A percentile compares a stretch with the other conserved stretches of the same genome.
These are phyloP conservation scores for Nomada hirtipes DNA, from an alignment of 2,888 invertebrate genomes.

Conservation along the genomic window DNA sequence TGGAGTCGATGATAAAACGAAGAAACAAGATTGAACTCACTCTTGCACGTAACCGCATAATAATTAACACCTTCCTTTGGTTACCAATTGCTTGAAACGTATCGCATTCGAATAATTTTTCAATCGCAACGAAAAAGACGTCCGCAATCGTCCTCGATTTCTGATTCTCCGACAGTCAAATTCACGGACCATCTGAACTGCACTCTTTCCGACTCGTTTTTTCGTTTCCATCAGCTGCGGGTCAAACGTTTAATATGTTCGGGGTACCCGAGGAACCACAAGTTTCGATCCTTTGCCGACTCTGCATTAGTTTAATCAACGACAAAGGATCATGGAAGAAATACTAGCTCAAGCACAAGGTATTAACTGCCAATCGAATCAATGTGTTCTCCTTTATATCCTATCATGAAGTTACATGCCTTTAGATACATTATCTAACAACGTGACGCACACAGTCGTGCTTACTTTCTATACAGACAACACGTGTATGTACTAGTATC, in stretches of 20 bases:
- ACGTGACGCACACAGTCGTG: conserved; percentile 11
- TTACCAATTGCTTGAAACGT: conserved; percentile 7
- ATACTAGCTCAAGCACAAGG: conserved; percentile 72
- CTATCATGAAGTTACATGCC: conserved; percentile 25
- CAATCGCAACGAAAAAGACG: background rate
- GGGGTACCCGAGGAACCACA: background rate
- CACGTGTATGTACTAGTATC: too few species aligned
- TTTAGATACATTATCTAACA: conserved; percentile 9
- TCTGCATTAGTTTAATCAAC: conserved; percentile 23
- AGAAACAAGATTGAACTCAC: conserved; percentile 85
- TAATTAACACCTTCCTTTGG: conserved; percentile 4
- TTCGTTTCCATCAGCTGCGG: background rate
- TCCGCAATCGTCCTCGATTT: background rate
- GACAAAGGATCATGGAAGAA: conserved; percentile 11
- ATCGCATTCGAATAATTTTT: conserved; percentile 19
- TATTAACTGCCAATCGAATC: conserved; percentile 77
- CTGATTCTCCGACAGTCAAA: background rate
- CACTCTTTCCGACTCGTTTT: background rate
- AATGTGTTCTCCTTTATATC: conserved; percentile 62
- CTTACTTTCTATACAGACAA: conserved; percentile 2
- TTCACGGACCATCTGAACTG: background rate
- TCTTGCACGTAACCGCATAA: background rate
- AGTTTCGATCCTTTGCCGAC: conserved; percentile 13
- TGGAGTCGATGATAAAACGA: conserved; percentile 85
- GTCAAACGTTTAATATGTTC: background rate